Conservation (phyloP, 2,888 invertebrate genomes). For the Spodoptera littoralis region DNA sequence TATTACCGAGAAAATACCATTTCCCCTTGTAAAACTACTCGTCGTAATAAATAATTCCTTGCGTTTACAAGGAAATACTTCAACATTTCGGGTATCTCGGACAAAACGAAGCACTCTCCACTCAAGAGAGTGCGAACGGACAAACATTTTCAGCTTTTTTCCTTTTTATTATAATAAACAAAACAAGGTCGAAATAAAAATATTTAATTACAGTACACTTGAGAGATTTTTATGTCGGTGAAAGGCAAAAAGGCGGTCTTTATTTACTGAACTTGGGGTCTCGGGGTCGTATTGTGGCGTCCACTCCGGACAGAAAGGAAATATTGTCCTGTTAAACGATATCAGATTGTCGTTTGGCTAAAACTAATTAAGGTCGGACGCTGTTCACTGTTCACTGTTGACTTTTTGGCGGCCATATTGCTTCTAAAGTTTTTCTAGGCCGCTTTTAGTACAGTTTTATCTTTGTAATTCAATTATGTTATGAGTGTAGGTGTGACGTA, state of each 20-base stretch:
- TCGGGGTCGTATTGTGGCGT: slow-evolving; percentile 18
- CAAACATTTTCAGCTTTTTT: slow-evolving; percentile 19
- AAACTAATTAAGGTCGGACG: slow-evolving; percentile 15
- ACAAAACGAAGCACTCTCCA: slow-evolving; percentile 13
- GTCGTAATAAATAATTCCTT: slow-evolving; percentile 17
- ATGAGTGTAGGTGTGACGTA: no score
- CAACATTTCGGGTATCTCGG: slow-evolving; percentile 11
- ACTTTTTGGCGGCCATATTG: slow-evolving; percentile 10
- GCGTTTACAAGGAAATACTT: slow-evolving; percentile 13
- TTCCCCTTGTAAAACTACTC: slow-evolving; percentile 1
- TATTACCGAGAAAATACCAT: not conserved
- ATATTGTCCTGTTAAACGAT: slow-evolving; percentile 22
- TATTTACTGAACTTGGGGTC: slow-evolving; percentile 31
- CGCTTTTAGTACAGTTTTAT: no score
- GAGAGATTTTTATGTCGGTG: slow-evolving; percentile 19
- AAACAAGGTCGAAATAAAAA: slow-evolving; percentile 32
- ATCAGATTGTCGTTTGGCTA: slow-evolving; percentile 24
- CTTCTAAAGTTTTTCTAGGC: no score
- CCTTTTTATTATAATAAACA: slow-evolving; percentile 19
- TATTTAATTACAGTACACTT: slow-evolving; percentile 40
- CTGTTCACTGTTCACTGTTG: not conserved
- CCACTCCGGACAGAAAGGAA: slow-evolving; percentile 26
- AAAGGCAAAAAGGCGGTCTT: slow-evolving; percentile 29
- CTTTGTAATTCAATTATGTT: no score
- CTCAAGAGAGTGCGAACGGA: slow-evolving; percentile 15